Base-by-base conservation (phyloP, 2,113 vertebrate genomes). In the Lepus timidus region DNA sequence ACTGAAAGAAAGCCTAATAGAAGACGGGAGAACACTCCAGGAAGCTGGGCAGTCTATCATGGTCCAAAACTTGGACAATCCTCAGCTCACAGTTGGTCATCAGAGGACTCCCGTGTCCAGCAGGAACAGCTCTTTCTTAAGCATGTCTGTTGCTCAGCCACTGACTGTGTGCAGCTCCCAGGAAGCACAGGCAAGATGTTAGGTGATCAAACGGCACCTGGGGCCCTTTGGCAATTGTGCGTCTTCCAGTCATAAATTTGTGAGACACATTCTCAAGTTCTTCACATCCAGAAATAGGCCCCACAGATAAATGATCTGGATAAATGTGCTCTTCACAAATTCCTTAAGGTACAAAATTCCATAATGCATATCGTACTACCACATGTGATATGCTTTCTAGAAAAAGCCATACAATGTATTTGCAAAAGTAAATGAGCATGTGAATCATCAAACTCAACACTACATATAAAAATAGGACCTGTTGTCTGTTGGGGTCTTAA, bases 81-180 rank as follows among this genome's bases (percentile, higher is more conserved):
- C 17, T 27, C n/a, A 23, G 85, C 44, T 14, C 19, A 3, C 39
- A 12, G 49, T 5, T 39, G 79, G 14, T 3, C 33, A 5, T 27
- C 10, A 19, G n/a, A 75, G 51, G 61, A 29, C 22, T 6, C 31
- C 23, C 7, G 1, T 6, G 27, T 20, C n/a, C 20, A n/a, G 27
- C 16, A 31, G 8, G 16, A 12, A 36, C 27, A 62, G 49, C 9
- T 33, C 13, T 68, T 27, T 62, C 23, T 19, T 39, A 61, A 9
- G 12, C 4, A 61, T 4, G 9, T 31, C 6, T 0, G 8, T 10
- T 9, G 36, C 3, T 19, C 1, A 2, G 51, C 36, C 61, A 11
- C 39, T 4, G 14, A 61, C 16, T 49, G 33, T 23, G 31, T 39
- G 31, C 29, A 64, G n/a, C 33, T 83, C n/a, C 1, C 0, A 27